phyloP scores from a whole-genome alignment of 2,797 vertebrate species.

The Hybognathus amarus region DNA sequence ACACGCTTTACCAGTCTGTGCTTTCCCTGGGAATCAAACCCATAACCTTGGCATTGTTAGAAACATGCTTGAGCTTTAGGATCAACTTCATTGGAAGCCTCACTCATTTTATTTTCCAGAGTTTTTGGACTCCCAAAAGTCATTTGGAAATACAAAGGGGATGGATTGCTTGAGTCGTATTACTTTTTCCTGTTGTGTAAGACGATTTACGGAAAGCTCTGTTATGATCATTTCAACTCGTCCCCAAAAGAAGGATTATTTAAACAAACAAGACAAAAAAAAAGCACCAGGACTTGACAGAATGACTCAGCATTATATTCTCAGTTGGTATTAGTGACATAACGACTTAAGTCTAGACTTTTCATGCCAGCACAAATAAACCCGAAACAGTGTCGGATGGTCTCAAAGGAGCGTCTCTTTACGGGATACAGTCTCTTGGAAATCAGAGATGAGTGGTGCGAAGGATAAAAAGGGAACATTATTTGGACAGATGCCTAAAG shows the following conservation, averaged over 20 bases:
- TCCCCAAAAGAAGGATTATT: conserved; percentile 50
- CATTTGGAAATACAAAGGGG: conserved; percentile 13
- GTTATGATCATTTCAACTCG: conserved; percentile 16
- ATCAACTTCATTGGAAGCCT: neutral
- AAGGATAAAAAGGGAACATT: conserved; percentile 21
- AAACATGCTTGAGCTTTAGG: neutral
- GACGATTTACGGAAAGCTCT: conserved; percentile 18
- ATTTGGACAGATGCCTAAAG: neutral
- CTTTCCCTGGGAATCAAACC: neutral
- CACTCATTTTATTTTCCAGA: neutral
- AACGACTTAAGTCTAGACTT: conserved; percentile 29
- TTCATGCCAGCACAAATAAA: conserved; percentile 20
- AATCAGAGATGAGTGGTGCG: neutral
- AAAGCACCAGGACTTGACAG: conserved; percentile 20
- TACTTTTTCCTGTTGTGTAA: conserved; percentile 37
- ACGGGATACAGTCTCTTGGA: conserved; percentile 27
- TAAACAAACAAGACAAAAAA: neutral
- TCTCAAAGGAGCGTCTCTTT: conserved; percentile 25
- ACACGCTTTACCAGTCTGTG: neutral
- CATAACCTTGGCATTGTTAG: neutral
- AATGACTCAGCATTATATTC: conserved; percentile 38
- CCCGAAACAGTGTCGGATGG: neutral
- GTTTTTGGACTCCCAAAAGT: neutral
- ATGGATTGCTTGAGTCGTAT: neutral
- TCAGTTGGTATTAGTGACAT: conserved; percentile 26